Percentiles rank a stretch among this genome's conserved stretches.
These are phyloP conservation scores for Xanthorhoe designata DNA, from an alignment of 2,888 invertebrate genomes.

Conservation along the genomic window DNA sequence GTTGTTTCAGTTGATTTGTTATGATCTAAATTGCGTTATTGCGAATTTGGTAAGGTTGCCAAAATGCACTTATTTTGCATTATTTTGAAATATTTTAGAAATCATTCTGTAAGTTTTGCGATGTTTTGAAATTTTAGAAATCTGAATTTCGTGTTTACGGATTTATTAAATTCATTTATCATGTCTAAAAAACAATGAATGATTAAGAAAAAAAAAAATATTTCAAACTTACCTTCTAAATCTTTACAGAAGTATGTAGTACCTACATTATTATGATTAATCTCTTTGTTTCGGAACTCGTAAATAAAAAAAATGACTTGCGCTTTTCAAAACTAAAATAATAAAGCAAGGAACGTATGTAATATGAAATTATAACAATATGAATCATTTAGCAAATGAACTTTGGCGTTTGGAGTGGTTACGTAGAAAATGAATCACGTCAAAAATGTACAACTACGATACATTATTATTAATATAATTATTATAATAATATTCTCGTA, in stretches of 20 bases:
- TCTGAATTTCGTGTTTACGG: neutral
- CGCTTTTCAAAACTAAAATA: neutral
- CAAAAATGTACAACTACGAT: neutral
- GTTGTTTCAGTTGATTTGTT: constrained; percentile 37
- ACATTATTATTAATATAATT: neutral
- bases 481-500: neutral
- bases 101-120: constrained; percentile 25
- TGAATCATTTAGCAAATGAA: constrained; percentile 9
- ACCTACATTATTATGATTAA: too few species aligned
- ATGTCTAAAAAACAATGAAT: too few species aligned
- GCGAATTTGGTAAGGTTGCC: constrained; percentile 33
- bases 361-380: neutral
- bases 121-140: constrained; percentile 28
- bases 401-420: constrained; percentile 5
- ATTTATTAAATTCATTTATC: neutral
- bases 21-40: constrained; percentile 30
- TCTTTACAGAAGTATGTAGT: too few species aligned
- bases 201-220: too few species aligned
- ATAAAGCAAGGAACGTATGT: neutral
- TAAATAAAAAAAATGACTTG: neutral
- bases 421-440: neutral
- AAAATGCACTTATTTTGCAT: constrained; percentile 40
- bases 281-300: neutral
- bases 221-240: too few species aligned
- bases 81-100: constrained; percentile 39